A percentile compares a stretch with the other conserved stretches of the same genome.
Evolutionary conservation across 2,113 vertebrate species (phyloP).

Genomic region (Heliornis fulica): DNA sequence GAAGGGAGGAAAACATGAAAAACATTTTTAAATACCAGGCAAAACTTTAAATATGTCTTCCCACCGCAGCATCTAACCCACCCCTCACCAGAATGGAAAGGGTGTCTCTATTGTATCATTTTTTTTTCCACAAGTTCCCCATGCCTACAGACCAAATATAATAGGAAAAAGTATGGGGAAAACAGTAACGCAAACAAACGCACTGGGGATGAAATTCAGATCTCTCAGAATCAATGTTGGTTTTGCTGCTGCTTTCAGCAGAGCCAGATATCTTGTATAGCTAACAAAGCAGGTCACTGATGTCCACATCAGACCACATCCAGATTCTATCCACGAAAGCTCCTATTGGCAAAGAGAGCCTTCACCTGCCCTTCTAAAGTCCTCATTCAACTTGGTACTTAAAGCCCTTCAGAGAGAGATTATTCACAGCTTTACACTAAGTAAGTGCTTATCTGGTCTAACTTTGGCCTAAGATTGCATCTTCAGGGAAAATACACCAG

Average conservation of each 20-base stretch:
- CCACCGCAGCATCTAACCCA: background rate
- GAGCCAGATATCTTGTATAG: background rate
- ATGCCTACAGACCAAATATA: background rate
- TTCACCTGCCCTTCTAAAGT: background rate
- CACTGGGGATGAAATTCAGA: background rate
- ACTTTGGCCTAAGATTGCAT: background rate
- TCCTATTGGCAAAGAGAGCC: background rate
- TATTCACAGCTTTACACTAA: background rate
- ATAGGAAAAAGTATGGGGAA: background rate
- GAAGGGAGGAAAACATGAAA: background rate
- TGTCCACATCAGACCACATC: background rate
- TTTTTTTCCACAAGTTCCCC: background rate
- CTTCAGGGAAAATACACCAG: background rate
- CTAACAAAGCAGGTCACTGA: background rate
- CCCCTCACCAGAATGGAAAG: background rate
- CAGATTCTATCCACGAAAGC: background rate
- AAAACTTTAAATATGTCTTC: background rate
- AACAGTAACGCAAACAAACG: background rate
- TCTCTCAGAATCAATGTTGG: background rate
- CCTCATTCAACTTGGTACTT: background rate
- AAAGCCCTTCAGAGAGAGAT: background rate
- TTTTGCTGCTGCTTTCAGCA: background rate
- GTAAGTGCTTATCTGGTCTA: background rate
- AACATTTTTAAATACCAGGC: background rate
- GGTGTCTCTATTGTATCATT: background rate